Evolutionary conservation across 2,888 invertebrate genomes (phyloP), one percentile per base, ranked within the genome.

Genomic region (Caradrina clavipalpis): DNA sequence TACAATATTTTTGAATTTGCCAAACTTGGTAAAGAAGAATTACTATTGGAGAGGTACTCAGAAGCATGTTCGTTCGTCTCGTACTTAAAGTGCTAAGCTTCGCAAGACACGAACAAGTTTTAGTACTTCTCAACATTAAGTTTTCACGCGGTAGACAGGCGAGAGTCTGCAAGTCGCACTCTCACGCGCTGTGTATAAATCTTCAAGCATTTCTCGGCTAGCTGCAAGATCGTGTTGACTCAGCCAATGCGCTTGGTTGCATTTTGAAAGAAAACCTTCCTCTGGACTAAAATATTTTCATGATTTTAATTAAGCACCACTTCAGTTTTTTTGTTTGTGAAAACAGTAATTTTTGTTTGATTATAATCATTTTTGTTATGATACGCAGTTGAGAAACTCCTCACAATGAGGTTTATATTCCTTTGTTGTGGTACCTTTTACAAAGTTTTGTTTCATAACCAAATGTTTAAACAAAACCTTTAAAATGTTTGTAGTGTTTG

Each of bases 121-220:
- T 86, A 90, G 87, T 88, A 87, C 91, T 92, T 84, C 78, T 83
- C 73, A 83, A 82, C 90, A 90, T 93, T 92, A 92, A 92, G 90
- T 91, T 93, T 92, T 90, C 89, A 92, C 89, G 86, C 81, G 73
- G 69, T 61, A 83, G 86, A 85, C 87, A 81, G 84, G 82, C 74
- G 80, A 86, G 83, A 84, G 83, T 78, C 76, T 72, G 71, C 73
- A 60, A 74, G 71, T 74, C 68, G 74, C 71, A 76, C 77, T 83
- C 85, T 84, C 86, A 81, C 86, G 77, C 66, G 75, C 67, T 59
- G 67, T 75, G 73, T 82, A 86, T 89, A 86, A 88, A 89, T 89
- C 88, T 88, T 79, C 64, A 59, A 81, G 81, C 76, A 79, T 87
- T 86, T 83, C 83, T 80, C 76, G 74, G 76, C 50, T 39, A 50